phyloP scores from a whole-genome alignment of 2,113 vertebrate genomes.

The Nyctibius bracteatus region DNA sequence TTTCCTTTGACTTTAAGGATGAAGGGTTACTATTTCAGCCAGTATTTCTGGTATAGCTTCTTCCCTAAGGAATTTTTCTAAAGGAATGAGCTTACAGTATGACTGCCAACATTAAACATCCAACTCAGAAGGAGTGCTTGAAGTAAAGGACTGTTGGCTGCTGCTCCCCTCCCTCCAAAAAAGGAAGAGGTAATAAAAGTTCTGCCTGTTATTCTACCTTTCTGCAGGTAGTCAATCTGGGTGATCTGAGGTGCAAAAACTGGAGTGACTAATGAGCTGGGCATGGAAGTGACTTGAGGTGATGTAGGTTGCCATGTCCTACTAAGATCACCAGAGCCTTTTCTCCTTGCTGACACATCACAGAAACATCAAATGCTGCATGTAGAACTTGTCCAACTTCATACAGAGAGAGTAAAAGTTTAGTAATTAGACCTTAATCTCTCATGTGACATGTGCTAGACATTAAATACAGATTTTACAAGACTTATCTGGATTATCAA shows the following conservation, averaged over 20 bases:
- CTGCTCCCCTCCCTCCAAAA: background rate
- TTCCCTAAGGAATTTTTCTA: slow-evolving; percentile 26
- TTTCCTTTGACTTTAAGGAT: slow-evolving; percentile 37
- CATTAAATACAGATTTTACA: background rate
- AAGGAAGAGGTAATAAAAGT: background rate
- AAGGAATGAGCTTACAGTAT: background rate
- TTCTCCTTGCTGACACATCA: background rate
- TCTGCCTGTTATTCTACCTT: background rate
- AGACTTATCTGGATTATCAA: background rate
- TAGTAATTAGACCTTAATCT: background rate
- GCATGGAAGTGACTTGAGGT: background rate
- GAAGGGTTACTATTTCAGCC: slow-evolving; percentile 40
- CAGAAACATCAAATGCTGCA: background rate
- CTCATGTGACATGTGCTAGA: background rate
- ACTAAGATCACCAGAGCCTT: background rate
- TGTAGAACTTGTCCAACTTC: background rate
- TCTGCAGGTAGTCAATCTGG: background rate
- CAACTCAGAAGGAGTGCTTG: background rate
- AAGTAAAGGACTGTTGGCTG: slow-evolving; percentile 14
- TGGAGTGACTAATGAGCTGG: background rate
- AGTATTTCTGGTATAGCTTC: background rate
- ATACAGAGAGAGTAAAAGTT: background rate
- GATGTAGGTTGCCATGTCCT: background rate
- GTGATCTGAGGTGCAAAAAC: background rate
- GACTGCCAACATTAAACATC: slow-evolving; percentile 39